Percentiles rank a stretch among this genome's conserved stretches.
phyloP scores from a whole-genome alignment of 2,888 invertebrate species.

The Seira ritae region DNA sequence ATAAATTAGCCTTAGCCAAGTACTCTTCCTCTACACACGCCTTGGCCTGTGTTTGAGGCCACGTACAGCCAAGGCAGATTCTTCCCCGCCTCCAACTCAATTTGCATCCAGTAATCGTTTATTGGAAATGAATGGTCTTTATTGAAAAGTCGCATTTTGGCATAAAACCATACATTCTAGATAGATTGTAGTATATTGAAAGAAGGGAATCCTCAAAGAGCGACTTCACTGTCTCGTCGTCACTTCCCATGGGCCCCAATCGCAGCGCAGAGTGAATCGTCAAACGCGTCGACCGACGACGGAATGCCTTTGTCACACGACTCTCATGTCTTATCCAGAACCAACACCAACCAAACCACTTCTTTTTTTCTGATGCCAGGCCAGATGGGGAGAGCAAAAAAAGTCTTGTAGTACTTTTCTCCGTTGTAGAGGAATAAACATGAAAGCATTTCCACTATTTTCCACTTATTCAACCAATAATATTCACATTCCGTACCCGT shows the following conservation, averaged over 20 bases:
- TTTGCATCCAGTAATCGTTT: too few species aligned
- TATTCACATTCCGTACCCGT: too few species aligned
- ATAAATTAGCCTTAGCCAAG: too few species aligned
- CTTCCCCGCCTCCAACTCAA: too few species aligned
- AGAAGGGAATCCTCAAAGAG: constrained; percentile 69
- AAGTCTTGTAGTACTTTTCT: neutral
- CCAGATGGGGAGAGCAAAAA: constrained; percentile 46
- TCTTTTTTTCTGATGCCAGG: constrained; percentile 29
- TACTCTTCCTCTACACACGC: too few species aligned
- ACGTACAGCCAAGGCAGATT: too few species aligned
- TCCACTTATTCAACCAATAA: too few species aligned
- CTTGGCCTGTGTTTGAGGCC: too few species aligned
- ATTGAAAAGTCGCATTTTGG: too few species aligned
- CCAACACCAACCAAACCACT: constrained; percentile 47
- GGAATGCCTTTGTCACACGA: constrained; percentile 73
- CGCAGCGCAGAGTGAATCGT: constrained; percentile 71
- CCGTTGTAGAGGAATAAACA: neutral
- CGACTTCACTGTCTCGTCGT: constrained; percentile 73
- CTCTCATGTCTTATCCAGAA: constrained; percentile 65
- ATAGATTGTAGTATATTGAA: constrained; percentile 55
- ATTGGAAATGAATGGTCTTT: too few species aligned
- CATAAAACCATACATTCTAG: neutral
- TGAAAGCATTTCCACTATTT: neutral
- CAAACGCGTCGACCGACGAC: constrained; percentile 73
- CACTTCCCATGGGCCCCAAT: constrained; percentile 72